Base-by-base conservation (phyloP, 2,888 invertebrate genomes). In the Cerceris ruficornis region DNA sequence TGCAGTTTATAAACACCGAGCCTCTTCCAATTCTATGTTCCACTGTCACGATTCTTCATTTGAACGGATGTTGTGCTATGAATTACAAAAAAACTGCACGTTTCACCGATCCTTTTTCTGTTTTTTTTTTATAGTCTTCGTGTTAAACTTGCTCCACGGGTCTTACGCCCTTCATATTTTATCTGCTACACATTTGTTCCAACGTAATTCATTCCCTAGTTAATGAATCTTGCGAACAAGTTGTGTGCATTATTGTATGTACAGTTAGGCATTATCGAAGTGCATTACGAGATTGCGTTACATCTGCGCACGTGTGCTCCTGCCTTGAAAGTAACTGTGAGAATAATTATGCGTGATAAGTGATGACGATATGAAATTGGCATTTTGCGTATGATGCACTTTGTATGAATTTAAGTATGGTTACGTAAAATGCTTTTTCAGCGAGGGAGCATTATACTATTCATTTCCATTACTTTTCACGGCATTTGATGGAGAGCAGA, bases 201-300 rank as follows among this genome's bases (percentile, higher is more conserved):
- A 54, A 86, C 55, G 68, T 76, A 70, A 75, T 87, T 86, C 84
- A 85, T 86, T 85, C 81, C 82, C 76, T 79, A 77, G 67, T 66
- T 82, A 80, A 68, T 79, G 75, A 81, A 78, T 68, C 13, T 77
- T 75, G 65, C 14, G 58, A 76, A 69, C 78, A 67, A 72, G n/a
- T 61, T 62, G 67, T 77, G 72, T 83, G 69, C 55, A 77, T 73
- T 69, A 15, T 80, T 74, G 60, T n/a, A 46, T 84, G 73, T 83
- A 81, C 64, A 78, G 75, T 72, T 79, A 74, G 68, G 50, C 58
- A 69, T 73, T 62, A 72, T 59, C 58, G 58, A 74, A 82, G 70
- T 80, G 42, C 55, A 65, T 64, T 60, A 42, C 49, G 71, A 59
- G 57, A 75, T 69, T 59, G 55, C 46, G 66, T 68, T 69, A 54